These are phyloP conservation scores for Drosophila mayri DNA, from an alignment of 1,140 invertebrate genomes.

Conservation along the genomic window DNA sequence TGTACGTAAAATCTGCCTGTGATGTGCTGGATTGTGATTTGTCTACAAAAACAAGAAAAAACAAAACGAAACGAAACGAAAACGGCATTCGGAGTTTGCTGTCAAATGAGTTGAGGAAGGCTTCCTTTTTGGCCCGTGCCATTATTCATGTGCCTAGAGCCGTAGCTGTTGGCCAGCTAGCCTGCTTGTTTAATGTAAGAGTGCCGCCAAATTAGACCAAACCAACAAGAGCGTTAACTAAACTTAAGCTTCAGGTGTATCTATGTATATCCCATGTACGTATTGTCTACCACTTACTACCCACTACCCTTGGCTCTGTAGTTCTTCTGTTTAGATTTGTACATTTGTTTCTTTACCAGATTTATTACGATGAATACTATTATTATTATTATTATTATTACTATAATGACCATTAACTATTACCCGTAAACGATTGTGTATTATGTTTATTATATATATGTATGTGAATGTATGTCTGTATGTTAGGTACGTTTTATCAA, in stretches of 20 bases:
- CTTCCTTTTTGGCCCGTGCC: constrained; percentile 40
- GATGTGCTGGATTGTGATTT: constrained; percentile 81
- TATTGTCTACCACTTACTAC: not conserved
- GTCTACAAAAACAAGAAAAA: constrained; percentile 45
- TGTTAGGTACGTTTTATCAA: constrained; percentile 24
- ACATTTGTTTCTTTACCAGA: constrained; percentile 19
- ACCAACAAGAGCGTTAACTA: constrained; percentile 75
- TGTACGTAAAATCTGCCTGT: constrained; percentile 76
- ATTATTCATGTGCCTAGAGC: constrained; percentile 48
- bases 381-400: constrained; percentile 3
- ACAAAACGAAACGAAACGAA: not conserved
- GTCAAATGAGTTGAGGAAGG: constrained; percentile 36
- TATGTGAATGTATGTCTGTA: constrained; percentile 3
- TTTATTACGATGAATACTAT: not conserved
- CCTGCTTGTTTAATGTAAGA: constrained; percentile 45
- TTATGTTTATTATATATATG: constrained; percentile 42
- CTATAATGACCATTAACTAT: constrained; percentile 33
- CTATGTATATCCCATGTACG: not conserved
- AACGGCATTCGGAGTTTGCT: constrained; percentile 56
- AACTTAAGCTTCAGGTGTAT: constrained; percentile 75
- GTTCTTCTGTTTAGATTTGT: constrained; percentile 45
- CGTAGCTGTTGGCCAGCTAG: constrained; percentile 29
- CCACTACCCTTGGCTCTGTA: constrained; percentile 1
- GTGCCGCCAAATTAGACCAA: constrained; percentile 71
- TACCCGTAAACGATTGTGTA: constrained; percentile 39